phyloP scores from a whole-genome alignment of 2,888 invertebrate species.

The Cerceris rybyensis region DNA sequence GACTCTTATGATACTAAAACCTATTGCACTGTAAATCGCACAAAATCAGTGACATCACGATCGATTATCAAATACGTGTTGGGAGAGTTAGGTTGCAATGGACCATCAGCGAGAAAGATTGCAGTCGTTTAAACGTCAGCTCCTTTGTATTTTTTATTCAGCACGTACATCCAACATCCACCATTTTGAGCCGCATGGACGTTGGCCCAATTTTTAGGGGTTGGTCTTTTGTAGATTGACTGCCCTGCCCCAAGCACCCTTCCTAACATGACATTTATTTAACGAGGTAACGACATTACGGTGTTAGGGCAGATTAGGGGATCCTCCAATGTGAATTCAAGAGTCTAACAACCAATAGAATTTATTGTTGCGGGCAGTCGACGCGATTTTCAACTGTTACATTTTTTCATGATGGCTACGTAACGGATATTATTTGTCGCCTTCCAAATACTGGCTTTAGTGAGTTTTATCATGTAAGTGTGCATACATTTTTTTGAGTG shows the following conservation, averaged over 20 bases:
- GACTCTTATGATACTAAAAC: too few species aligned
- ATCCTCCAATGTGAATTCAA: conserved; percentile 70
- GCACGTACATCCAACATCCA: conserved; percentile 49
- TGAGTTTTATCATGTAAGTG: not conserved
- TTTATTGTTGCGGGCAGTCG: conserved; percentile 66
- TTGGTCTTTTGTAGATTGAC: conserved; percentile 67
- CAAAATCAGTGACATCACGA: too few species aligned
- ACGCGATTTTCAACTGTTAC: conserved; percentile 64
- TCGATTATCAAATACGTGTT: not conserved
- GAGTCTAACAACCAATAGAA: conserved; percentile 77
- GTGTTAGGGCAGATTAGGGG: conserved; percentile 77
- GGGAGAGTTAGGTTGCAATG: conserved; percentile 16
- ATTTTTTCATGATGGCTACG: conserved; percentile 49
- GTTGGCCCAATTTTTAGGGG: conserved; percentile 77
- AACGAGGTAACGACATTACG: conserved; percentile 78
- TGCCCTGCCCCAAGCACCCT: conserved; percentile 66
- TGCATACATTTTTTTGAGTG: not conserved
- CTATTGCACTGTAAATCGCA: too few species aligned
- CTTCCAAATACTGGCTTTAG: too few species aligned
- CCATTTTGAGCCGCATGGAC: conserved; percentile 74
- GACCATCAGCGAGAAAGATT: conserved; percentile 46
- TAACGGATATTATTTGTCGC: conserved; percentile 43
- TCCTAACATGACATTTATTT: conserved; percentile 76
- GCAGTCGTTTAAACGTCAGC: conserved; percentile 35
- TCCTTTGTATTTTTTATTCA: conserved; percentile 32